Percentiles rank a stretch among this genome's conserved stretches.
phyloP scores from a whole-genome alignment of 2,797 vertebrate genomes.

The Spea hammondii region DNA sequence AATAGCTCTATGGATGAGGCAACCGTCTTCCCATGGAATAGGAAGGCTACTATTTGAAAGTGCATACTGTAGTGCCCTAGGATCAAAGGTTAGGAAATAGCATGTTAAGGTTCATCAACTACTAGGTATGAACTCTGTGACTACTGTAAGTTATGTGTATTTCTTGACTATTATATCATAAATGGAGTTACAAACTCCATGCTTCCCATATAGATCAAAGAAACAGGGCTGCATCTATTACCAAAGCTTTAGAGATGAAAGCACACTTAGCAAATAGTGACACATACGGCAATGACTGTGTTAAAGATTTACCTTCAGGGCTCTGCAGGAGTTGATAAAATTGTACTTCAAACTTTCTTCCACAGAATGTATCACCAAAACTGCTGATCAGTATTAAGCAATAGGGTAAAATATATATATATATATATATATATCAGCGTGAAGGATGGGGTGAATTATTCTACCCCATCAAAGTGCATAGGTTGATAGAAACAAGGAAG shows the following conservation, averaged over 20 bases:
- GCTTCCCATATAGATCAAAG: slow-evolving; percentile 40
- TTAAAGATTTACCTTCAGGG: too few relatives aligned
- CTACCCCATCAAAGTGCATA: too few relatives aligned
- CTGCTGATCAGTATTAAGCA: too few relatives aligned
- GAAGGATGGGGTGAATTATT: too few relatives aligned
- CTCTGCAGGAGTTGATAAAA: too few relatives aligned
- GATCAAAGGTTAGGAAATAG: slow-evolving; percentile 49
- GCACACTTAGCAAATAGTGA: background rate
- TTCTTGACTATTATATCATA: slow-evolving; percentile 42
- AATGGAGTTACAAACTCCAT: slow-evolving; percentile 31
- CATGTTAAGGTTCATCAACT: slow-evolving; percentile 29
- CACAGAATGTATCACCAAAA: too few relatives aligned
- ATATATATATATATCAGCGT: too few relatives aligned
- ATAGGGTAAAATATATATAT: too few relatives aligned
- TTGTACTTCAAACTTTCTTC: too few relatives aligned
- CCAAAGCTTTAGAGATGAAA: slow-evolving; percentile 21
- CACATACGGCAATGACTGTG: background rate
- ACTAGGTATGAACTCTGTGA: slow-evolving; percentile 11
- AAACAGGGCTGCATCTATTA: background rate
- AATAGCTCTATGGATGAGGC: slow-evolving; percentile 70
- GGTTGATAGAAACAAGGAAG: too few relatives aligned
- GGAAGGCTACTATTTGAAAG: slow-evolving; percentile 49
- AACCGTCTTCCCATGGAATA: slow-evolving; percentile 67
- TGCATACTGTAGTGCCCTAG: slow-evolving; percentile 28
- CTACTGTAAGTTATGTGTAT: slow-evolving; percentile 18